These are phyloP conservation scores for Montipora cactus DNA, from an alignment of 64 coral and sea anemone genomes.

Conservation along the genomic window DNA sequence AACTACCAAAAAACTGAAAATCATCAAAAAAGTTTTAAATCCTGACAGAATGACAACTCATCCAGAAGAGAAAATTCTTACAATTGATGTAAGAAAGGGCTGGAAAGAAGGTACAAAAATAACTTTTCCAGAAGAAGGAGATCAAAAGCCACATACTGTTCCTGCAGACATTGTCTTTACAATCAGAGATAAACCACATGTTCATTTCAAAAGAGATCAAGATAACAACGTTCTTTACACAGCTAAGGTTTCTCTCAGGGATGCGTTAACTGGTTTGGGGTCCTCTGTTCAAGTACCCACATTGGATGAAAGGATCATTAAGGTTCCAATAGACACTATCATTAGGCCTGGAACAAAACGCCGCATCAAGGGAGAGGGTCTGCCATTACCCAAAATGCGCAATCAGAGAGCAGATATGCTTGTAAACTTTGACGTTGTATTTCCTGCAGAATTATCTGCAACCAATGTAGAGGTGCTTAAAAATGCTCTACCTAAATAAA, in stretches of 20 bases:
- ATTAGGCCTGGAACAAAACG: conserved; percentile 82
- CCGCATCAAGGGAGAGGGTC: conserved; percentile 87
- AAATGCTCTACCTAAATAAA: conserved; percentile 57
- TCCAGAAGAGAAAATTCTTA: conserved; percentile 92
- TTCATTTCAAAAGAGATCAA: conserved; percentile 80
- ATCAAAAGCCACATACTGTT: conserved; percentile 91
- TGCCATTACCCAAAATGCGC: conserved; percentile 88
- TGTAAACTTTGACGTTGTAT: conserved; percentile 89
- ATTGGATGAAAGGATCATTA: conserved; percentile 77
- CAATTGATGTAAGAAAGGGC: conserved; percentile 92
- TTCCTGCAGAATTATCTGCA: conserved; percentile 73
- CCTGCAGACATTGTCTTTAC: conserved; percentile 95
- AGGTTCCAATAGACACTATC: conserved; percentile 79
- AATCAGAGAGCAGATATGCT: conserved; percentile 87
- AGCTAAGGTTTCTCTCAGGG: conserved; percentile 74
- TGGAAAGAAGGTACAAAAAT: conserved; percentile 99
- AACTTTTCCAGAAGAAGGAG: conserved; percentile 93
- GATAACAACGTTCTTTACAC: conserved; percentile 95
- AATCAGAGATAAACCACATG: conserved; percentile 94
- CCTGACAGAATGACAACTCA: conserved; percentile 78
- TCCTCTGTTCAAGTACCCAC: conserved; percentile 74
- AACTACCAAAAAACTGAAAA: conserved; percentile 93
- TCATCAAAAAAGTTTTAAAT: conserved; percentile 88
- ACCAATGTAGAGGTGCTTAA: conserved; percentile 52
- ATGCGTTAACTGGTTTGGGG: conserved; percentile 80